phyloP scores from a whole-genome alignment of 2,888 invertebrate species.

The Hirtodrosophila confusa region DNA sequence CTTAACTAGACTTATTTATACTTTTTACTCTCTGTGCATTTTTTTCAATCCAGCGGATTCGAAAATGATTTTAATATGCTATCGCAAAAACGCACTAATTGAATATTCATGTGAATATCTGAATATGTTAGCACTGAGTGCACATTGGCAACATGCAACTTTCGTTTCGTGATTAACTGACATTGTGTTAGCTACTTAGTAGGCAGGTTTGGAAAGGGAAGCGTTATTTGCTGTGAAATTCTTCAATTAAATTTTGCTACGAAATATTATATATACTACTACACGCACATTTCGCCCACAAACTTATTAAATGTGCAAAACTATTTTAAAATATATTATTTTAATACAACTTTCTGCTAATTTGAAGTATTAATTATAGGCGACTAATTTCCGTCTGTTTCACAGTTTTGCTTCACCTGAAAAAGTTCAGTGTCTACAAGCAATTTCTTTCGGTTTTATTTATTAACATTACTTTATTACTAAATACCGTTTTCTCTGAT shows the following conservation, averaged over 20 bases:
- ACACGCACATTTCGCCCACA: conserved; percentile 66
- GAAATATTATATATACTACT: conserved; percentile 28
- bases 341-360: conserved; percentile 67
- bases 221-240: conserved; percentile 64
- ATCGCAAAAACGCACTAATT: conserved; percentile 55
- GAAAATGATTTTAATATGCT: conserved; percentile 50
- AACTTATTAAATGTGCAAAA: conserved; percentile 58
- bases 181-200: conserved; percentile 55
- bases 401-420: too few relatives aligned
- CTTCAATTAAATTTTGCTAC: conserved; percentile 54
- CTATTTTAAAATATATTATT: conserved; percentile 72
- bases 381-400: neutral
- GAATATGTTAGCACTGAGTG: conserved; percentile 48
- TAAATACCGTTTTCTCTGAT: too few relatives aligned
- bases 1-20: conserved; percentile 11
- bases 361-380: conserved; percentile 63
- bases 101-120: conserved; percentile 63
- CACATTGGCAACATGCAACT: conserved; percentile 65
- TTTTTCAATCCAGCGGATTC: conserved; percentile 41
- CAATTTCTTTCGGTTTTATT: too few relatives aligned
- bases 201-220: conserved; percentile 22
- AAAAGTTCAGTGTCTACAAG: too few relatives aligned
- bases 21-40: conserved; percentile 22
- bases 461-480: too few relatives aligned
- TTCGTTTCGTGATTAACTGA: conserved; percentile 62